Evolutionary conservation across 2,113 vertebrate genomes (phyloP).

Genomic region (Pituophis catenifer): DNA sequence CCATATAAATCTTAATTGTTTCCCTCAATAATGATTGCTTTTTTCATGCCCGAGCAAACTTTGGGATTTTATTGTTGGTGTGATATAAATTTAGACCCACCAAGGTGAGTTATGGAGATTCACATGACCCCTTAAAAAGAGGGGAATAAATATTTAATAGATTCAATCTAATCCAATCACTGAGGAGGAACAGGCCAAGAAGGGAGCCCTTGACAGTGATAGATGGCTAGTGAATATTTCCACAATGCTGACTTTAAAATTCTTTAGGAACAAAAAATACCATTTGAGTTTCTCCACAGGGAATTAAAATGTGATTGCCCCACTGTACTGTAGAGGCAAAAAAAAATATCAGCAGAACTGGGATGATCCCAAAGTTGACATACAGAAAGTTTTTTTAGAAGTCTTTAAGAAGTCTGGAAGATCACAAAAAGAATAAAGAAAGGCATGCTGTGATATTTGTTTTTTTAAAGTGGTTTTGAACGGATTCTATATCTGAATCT

Average conservation of each 20-base stretch:
- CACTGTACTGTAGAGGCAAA: neutral
- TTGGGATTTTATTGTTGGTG: constrained; percentile 15
- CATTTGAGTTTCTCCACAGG: neutral
- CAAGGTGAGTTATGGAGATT: constrained; percentile 68
- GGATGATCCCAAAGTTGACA: neutral
- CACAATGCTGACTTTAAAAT: neutral
- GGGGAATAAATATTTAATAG: constrained; percentile 77
- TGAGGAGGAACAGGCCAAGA: constrained; percentile 66
- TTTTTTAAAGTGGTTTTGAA: neutral
- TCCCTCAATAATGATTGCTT: neutral
- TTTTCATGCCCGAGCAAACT: neutral
- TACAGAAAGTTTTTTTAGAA: neutral
- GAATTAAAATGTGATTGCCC: neutral
- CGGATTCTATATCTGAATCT: constrained; percentile 2
- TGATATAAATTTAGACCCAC: constrained; percentile 23
- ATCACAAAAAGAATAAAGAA: neutral
- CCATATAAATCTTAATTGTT: neutral
- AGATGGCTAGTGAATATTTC: constrained; percentile 57
- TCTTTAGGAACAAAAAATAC: constrained; percentile 4
- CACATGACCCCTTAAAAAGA: constrained; percentile 69
- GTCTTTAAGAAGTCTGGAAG: neutral
- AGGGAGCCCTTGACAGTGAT: constrained; percentile 68
- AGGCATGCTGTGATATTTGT: neutral
- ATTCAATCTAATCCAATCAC: constrained; percentile 64
- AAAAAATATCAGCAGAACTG: neutral